Evolutionary conservation across 2,888 invertebrate species (phyloP).

Genomic region (Bombylius discolor): DNA sequence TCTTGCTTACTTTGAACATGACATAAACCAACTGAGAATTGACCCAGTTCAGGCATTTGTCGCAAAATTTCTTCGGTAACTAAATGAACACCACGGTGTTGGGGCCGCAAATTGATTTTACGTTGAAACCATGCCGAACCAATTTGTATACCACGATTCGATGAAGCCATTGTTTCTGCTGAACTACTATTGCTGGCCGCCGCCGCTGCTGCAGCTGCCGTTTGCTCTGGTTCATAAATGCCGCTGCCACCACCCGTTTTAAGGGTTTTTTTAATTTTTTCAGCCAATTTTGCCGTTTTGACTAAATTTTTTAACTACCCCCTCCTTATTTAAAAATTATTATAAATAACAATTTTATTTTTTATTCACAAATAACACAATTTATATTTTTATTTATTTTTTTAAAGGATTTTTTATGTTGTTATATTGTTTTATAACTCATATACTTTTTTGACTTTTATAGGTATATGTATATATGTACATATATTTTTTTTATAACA

Average conservation of each 20-base stretch:
- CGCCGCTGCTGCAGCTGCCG: constrained; percentile 6
- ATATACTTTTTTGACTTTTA: too few relatives aligned
- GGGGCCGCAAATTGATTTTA: constrained; percentile 90
- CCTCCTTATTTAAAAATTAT: too few relatives aligned
- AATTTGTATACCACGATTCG: constrained; percentile 69
- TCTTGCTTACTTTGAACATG: constrained; percentile 86
- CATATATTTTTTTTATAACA: too few relatives aligned
- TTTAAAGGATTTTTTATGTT: too few relatives aligned
- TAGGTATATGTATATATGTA: too few relatives aligned
- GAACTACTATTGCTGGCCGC: constrained; percentile 31
- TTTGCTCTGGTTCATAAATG: constrained; percentile 18
- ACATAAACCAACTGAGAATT: constrained; percentile 90
- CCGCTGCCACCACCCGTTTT: constrained; percentile 15
- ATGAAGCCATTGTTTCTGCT: constrained; percentile 36
- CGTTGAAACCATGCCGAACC: constrained; percentile 98
- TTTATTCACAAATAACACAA: too few relatives aligned
- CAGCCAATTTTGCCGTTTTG: constrained; percentile 10
- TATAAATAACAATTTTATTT: too few relatives aligned
- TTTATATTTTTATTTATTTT: too few relatives aligned
- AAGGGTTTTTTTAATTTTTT: constrained; percentile 15
- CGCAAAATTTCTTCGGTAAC: constrained; percentile 92
- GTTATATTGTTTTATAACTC: too few relatives aligned
- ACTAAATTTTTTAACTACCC: not conserved
- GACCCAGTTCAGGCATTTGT: constrained; percentile 86
- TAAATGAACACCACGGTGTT: constrained; percentile 92